Base-by-base conservation (phyloP, 2,797 vertebrate species). In the Fistularia tabacaria region DNA sequence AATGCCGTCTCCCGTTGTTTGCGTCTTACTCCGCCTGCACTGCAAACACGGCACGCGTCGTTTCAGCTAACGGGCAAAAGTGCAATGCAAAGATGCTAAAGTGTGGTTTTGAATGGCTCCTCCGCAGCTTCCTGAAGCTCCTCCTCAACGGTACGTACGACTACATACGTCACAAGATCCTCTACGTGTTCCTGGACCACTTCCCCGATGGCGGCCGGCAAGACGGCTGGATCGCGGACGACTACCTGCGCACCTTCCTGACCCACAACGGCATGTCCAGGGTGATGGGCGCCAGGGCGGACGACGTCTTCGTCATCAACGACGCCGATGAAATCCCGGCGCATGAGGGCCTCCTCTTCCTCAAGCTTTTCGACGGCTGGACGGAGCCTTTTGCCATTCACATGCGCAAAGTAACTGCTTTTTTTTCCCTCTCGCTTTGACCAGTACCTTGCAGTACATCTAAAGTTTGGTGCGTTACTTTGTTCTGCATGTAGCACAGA, bases 381-480 rank as follows among this genome's bases (percentile, higher is more conserved):
- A 98, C 97, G 0, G 97, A 99, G 76, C 97, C 97, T 8, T 96
- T 99, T 0, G 96, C 95, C 77, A 95, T 99, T 74, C 97, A 99
- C 75, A 97, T 99, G 95, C 94, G 96, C 64, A 98, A 98, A 85
- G 87, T 89, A 80, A 7, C 1, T 0, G 3, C 6, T 14, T 10
- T 37, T 49, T 7, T 46, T 46, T 46, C 10, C 7, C 7, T 46
- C 1, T 10, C 8, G 9, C 13, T 13, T 7, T 9, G 9, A 14
- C 13, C 13, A 13, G 13, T 42, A 9, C 12, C 1, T 42, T n/a
- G 42, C 0, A n/a, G 42, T 7, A n/a, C 6, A 4, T 10, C 42
- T 7, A 7, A 12, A 48, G 10, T 1, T 49, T 36, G 14, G 7
- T 9, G 25, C 1, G 9, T 44, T 44, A 25, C 2, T 5, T 25